These are phyloP conservation scores for Cervus canadensis DNA, from an alignment of 2,113 vertebrate genomes.

Conservation along the genomic window DNA sequence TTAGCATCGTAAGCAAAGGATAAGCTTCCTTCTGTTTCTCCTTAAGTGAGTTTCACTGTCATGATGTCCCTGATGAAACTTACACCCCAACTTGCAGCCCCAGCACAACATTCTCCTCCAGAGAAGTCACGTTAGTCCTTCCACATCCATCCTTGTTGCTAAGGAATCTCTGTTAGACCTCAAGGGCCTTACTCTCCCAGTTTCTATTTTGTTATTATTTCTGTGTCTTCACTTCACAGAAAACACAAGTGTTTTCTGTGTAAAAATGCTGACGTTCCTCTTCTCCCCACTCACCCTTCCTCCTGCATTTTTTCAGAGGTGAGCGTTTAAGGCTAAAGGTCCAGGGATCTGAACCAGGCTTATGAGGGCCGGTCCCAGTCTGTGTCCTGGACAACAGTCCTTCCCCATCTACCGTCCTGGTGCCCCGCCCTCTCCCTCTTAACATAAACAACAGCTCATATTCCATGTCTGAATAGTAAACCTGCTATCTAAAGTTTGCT, in stretches of 20 bases:
- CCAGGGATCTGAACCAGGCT: neutral
- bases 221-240: neutral
- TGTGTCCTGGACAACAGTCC: neutral
- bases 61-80: neutral
- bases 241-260: neutral
- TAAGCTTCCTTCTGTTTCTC: neutral
- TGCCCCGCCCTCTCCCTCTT: neutral
- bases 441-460: conserved; percentile 76
- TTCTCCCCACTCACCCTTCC: neutral
- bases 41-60: neutral
- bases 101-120: neutral
- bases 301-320: neutral
- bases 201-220: neutral
- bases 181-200: neutral
- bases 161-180: neutral
- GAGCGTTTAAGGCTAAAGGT: neutral
- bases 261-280: neutral
- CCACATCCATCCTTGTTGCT: neutral
- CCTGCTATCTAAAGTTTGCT: conserved; percentile 76
- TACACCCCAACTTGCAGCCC: neutral
- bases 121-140: neutral
- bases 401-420: neutral
- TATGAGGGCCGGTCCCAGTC: neutral
- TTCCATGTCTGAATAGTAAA: conserved; percentile 75
- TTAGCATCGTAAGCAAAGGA: neutral